Evolutionary conservation across 2,797 vertebrate genomes (phyloP), one percentile per base, ranked within the genome.

Genomic region (Philypnodon macrostomus): DNA sequence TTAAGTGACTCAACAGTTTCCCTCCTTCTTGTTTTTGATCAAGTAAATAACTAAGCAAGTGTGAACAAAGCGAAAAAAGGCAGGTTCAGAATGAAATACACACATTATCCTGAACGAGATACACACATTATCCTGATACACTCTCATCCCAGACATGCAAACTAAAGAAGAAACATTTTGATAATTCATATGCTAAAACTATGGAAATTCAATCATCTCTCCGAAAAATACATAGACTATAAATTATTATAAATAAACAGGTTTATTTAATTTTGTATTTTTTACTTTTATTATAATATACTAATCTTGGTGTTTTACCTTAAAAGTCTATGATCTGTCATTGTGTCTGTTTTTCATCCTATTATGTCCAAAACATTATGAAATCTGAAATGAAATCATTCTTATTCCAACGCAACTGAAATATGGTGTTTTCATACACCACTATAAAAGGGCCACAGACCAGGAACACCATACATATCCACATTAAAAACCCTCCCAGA

Each of bases 341-440:
- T 44, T 30, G 26, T 16, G 40, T 14, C 10, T 4, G 9, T 12
- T n/a, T 10, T 29, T 29, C 21, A 10, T 10, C 15, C 17, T 27
- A 30, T 3, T 30, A 14, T 42, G 13, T 27, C 38, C 23, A 8
- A 42, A 17, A 12, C 9, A 30, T 30, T 44, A 30, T 44, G 17
- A 30, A 44, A 30, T 27, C 10, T 10, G 30, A 16, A 30, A 18
- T 17, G 8, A 30, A 44, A 30, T 16, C 14, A 10, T 44, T 26
- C 26, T 17, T 30, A 18, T 44, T 30, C 13, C 14, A 42, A 29
- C 30, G 41, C 41, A 12, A 15, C 41, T 44, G 41, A 44, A 44
- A 44, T 44, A 44, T 44, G 41, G 26, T 30, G 26, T 26, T 44
- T 30, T 30, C 41, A 44, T n/a, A n/a, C n/a, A n/a, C n/a, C n/a